Evolutionary conservation across 64 coral and sea anemone genomes (phyloP).

Genomic region (Astreopora myriophthalma): DNA sequence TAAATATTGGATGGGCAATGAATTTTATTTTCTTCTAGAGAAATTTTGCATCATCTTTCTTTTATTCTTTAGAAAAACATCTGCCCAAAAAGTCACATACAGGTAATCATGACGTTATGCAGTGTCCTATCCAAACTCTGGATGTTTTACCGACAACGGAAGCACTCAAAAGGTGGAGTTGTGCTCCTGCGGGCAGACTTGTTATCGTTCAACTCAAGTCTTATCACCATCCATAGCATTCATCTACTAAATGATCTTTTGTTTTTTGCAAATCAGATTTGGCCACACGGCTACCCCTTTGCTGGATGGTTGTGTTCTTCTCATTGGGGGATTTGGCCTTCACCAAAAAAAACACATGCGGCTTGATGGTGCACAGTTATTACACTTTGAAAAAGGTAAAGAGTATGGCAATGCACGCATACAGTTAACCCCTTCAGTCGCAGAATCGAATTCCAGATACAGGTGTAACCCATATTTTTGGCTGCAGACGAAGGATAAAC

Average conservation of each 20-base stretch:
- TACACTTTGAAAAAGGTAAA: slow-evolving; percentile 28
- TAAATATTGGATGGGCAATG: not conserved
- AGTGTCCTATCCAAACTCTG: not conserved
- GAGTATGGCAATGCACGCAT: not conserved
- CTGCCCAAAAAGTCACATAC: not conserved
- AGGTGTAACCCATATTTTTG: too few relatives aligned
- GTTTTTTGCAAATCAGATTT: not conserved
- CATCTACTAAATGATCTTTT: not conserved
- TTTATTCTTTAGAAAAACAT: not conserved
- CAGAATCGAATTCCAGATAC: too few relatives aligned
- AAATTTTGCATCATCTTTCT: not conserved
- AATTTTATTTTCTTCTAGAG: not conserved
- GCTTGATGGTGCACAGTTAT: slow-evolving; percentile 30
- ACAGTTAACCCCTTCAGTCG: not conserved
- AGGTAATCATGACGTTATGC: not conserved
- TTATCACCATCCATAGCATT: too few relatives aligned
- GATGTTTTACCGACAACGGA: slow-evolving; percentile 8
- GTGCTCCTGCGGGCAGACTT: too few relatives aligned
- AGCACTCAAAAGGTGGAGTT: slow-evolving; percentile 9
- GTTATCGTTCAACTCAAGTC: too few relatives aligned
- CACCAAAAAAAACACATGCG: slow-evolving; percentile 50
- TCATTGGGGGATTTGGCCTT: slow-evolving; percentile 63
- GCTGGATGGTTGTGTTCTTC: not conserved
- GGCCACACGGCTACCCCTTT: slow-evolving; percentile 46
- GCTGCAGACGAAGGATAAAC: too few relatives aligned